phyloP scores from a whole-genome alignment of 1,140 invertebrate species.

The Mycetomoellerius zeteki region DNA sequence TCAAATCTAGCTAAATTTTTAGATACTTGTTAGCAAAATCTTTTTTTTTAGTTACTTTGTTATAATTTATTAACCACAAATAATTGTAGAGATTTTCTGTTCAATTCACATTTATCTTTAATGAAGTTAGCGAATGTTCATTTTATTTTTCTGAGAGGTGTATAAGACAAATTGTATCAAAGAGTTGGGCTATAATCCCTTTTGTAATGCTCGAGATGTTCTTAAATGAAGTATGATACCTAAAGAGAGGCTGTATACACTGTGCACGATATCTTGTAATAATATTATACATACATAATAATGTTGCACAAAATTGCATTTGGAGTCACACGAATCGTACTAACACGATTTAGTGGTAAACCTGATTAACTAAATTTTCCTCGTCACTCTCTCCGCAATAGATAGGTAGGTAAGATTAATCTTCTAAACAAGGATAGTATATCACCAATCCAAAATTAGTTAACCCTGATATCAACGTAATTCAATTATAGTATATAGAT shows the following conservation, averaged over 20 bases:
- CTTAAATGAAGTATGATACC: not conserved
- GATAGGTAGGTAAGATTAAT: slow-evolving; percentile 24
- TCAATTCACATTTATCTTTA: not conserved
- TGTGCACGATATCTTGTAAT: slow-evolving; percentile 13
- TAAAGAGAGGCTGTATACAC: not conserved
- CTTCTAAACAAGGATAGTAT: slow-evolving; percentile 29
- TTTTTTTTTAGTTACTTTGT: not conserved
- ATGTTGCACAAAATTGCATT: slow-evolving; percentile 38
- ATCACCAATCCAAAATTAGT: slow-evolving; percentile 36
- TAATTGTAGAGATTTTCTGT: not conserved
- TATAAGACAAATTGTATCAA: slow-evolving; percentile 14
- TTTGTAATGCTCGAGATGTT: slow-evolving; percentile 24
- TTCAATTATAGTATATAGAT: slow-evolving; percentile 1
- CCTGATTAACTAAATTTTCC: slow-evolving; percentile 44
- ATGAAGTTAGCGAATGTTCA: not conserved
- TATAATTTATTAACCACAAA: not conserved
- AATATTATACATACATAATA: slow-evolving; percentile 31
- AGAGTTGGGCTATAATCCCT: not conserved
- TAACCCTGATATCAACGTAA: slow-evolving; percentile 34
- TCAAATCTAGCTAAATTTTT: too few species aligned
- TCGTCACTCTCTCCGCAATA: slow-evolving; percentile 21
- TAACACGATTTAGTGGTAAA: slow-evolving; percentile 25
- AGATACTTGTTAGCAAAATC: too few species aligned
- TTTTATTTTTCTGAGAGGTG: not conserved
- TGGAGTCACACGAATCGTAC: slow-evolving; percentile 21